phyloP scores from a whole-genome alignment of 2,797 vertebrate species.

The Spondyliosoma cantharus region DNA sequence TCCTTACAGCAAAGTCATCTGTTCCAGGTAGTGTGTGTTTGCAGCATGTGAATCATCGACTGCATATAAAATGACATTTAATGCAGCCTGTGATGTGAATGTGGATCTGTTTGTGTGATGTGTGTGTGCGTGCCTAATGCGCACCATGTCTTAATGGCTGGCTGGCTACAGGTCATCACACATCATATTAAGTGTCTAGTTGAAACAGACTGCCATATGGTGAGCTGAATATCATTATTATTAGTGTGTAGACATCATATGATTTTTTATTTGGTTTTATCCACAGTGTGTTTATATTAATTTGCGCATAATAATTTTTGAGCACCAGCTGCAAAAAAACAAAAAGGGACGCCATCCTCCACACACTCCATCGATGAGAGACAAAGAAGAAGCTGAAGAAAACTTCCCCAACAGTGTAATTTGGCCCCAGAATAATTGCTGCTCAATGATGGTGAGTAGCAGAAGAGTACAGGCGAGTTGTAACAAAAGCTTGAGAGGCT shows the following conservation, averaged over 20 bases:
- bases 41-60: conserved; percentile 21
- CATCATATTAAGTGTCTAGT: conserved; percentile 46
- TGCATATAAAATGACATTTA: conserved; percentile 23
- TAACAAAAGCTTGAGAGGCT: conserved; percentile 21
- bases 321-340: conserved; percentile 31
- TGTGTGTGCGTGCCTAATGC: conserved; percentile 12
- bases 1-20: conserved; percentile 33
- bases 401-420: conserved; percentile 24
- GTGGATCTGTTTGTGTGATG: conserved; percentile 12
- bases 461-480: conserved; percentile 25
- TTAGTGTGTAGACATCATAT: conserved; percentile 3
- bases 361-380: conserved; percentile 36
- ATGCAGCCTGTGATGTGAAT: conserved; percentile 17
- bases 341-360: background rate
- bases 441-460: background rate
- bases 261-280: conserved; percentile 11
- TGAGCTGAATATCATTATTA: conserved; percentile 37
- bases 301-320: conserved; percentile 28
- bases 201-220: conserved; percentile 45
- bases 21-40: conserved; percentile 49
- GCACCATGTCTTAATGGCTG: conserved; percentile 33
- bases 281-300: conserved; percentile 1
- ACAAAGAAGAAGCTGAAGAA: conserved; percentile 23
- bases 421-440: conserved; percentile 28
- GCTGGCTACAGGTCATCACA: conserved; percentile 52